Evolutionary conservation across 2,888 invertebrate species (phyloP).

Genomic region (Hymenopus coronatus): DNA sequence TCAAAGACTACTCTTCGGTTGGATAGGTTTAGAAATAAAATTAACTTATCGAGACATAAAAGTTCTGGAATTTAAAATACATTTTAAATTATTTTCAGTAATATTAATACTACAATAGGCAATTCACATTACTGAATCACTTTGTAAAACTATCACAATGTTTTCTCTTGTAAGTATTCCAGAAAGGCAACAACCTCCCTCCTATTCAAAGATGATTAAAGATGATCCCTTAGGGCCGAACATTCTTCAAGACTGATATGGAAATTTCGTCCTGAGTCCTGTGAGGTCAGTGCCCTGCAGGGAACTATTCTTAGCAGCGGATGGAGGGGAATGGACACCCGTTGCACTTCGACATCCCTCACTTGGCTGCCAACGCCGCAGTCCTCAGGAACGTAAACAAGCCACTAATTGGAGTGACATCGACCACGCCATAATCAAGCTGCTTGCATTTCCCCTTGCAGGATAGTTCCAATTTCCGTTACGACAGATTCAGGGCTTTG

Average conservation of each 20-base stretch:
- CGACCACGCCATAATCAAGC: background rate
- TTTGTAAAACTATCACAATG: too few species aligned
- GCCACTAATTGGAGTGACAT: background rate
- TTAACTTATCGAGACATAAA: too few species aligned
- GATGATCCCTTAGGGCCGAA: background rate
- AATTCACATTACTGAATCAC: too few species aligned
- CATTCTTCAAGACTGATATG: background rate
- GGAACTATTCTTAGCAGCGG: background rate
- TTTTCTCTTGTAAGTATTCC: too few species aligned
- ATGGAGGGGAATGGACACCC: background rate
- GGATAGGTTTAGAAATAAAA: too few species aligned
- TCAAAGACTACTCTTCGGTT: too few species aligned
- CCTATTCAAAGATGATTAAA: too few species aligned
- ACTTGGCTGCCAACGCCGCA: background rate
- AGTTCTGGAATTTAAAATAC: too few species aligned
- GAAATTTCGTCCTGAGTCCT: background rate
- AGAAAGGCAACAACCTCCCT: too few species aligned
- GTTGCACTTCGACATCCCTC: background rate
- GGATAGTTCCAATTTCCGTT: background rate
- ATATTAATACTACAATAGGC: too few species aligned
- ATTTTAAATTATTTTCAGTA: too few species aligned
- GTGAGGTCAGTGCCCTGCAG: background rate
- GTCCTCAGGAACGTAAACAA: background rate
- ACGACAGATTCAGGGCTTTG: background rate
- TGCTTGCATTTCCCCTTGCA: background rate